These are phyloP conservation scores for Morinoia aosen DNA, from an alignment of 2,888 invertebrate genomes.

Conservation along the genomic window DNA sequence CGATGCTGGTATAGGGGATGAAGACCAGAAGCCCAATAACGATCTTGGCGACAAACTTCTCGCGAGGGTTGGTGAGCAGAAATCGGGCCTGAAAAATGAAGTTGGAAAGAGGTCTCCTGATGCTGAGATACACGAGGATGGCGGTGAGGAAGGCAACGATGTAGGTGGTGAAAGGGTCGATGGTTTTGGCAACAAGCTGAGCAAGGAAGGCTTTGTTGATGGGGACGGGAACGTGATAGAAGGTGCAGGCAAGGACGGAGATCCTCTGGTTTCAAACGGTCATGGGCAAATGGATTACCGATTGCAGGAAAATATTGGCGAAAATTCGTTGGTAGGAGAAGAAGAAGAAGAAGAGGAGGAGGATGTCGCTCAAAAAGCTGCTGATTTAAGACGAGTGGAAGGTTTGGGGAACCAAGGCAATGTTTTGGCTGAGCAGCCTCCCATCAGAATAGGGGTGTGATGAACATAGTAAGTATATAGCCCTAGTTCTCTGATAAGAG, in stretches of 20 bases:
- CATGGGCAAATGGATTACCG: not conserved
- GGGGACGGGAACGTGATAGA: slow-evolving; percentile 9
- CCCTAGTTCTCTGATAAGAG: not conserved
- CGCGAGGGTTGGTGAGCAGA: not conserved
- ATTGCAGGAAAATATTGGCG: not conserved
- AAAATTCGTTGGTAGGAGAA: not conserved
- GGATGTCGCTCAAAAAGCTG: not conserved
- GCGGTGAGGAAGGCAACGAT: not conserved
- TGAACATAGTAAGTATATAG: not conserved
- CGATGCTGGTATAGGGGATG: not conserved
- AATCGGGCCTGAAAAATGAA: not conserved
- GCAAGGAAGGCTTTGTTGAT: slow-evolving; percentile 29
- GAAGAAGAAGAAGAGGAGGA: slow-evolving; percentile 2
- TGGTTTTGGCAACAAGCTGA: slow-evolving; percentile 28
- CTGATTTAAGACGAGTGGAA: not conserved
- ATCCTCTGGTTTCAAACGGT: not conserved
- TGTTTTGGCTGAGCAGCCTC: not conserved
- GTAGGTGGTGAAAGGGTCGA: not conserved
- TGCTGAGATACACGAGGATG: not conserved
- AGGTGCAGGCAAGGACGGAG: not conserved
- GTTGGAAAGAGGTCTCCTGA: not conserved
- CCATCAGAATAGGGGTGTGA: not conserved
- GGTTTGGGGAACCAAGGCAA: not conserved
- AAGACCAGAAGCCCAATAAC: not conserved
- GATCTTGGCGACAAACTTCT: not conserved